These are phyloP conservation scores for Drosophila monieri DNA, from an alignment of 2,888 invertebrate species.

Conservation along the genomic window DNA sequence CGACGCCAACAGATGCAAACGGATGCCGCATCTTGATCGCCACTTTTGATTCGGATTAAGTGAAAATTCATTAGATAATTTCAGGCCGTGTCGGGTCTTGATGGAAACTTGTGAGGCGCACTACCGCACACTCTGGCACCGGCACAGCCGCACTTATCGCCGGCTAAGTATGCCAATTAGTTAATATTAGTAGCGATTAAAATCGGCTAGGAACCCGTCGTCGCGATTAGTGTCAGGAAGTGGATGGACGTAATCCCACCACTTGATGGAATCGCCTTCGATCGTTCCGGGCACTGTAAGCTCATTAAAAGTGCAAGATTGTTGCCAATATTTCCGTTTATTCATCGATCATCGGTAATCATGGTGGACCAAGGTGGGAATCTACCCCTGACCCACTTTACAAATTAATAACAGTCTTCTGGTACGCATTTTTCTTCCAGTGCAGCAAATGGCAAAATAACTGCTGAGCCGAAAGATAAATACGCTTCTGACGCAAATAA, in stretches of 20 bases:
- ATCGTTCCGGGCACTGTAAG: conserved; percentile 49
- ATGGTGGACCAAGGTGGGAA: conserved; percentile 17
- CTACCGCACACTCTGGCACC: conserved; percentile 50
- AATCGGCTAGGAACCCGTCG: conserved; percentile 26
- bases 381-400: not conserved
- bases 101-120: conserved; percentile 64
- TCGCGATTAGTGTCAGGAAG: conserved; percentile 60
- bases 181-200: conserved; percentile 66
- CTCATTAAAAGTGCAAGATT: conserved; percentile 47
- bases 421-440: not conserved
- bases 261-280: conserved; percentile 11
- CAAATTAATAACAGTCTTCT: not conserved
- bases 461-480: conserved; percentile 40
- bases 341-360: conserved; percentile 2
- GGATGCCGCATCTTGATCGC: conserved; percentile 61
- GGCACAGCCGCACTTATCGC: conserved; percentile 33
- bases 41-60: conserved; percentile 78
- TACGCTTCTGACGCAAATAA: conserved; percentile 46
- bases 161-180: conserved; percentile 70
- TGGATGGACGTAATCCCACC: conserved; percentile 23
- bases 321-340: conserved; percentile 47
- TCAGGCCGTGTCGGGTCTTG: conserved; percentile 40
- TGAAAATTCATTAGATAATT: conserved; percentile 78
- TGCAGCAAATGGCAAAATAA: conserved; percentile 5
- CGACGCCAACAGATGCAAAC: conserved; percentile 72